These are phyloP conservation scores for Lepilemur septentrionalis DNA, from an alignment of 2,797 vertebrate genomes.

Conservation along the genomic window DNA sequence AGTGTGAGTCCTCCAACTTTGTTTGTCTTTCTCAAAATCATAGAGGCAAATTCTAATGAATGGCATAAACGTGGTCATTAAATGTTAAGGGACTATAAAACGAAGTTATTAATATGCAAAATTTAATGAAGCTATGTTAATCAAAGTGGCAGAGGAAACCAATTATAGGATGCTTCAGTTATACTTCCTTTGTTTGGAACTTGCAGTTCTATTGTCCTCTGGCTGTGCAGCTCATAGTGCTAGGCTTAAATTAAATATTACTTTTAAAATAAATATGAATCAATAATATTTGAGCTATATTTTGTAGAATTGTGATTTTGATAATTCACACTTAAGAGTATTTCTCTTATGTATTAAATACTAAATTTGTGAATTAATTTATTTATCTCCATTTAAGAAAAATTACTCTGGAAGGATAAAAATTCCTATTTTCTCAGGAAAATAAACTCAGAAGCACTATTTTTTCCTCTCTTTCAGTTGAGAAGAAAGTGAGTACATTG, in stretches of 20 bases:
- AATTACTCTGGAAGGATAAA: neutral
- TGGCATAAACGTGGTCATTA: neutral
- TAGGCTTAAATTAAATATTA: neutral
- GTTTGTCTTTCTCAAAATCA: neutral
- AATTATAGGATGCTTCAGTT: neutral
- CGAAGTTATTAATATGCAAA: neutral
- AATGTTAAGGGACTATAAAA: neutral
- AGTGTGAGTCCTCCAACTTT: neutral
- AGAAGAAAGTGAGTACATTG: constrained; percentile 38
- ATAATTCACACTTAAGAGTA: neutral
- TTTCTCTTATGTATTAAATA: neutral
- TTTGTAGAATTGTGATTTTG: neutral
- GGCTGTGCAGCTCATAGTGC: neutral
- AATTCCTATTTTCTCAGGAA: neutral
- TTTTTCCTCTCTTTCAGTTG: constrained; percentile 76
- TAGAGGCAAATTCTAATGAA: constrained; percentile 19
- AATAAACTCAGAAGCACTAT: neutral
- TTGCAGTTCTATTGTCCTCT: neutral
- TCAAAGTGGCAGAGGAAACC: neutral
- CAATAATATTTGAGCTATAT: neutral
- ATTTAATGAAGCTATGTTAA: neutral
- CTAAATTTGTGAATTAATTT: neutral
- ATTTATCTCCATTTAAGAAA: neutral
- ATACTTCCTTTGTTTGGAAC: neutral
- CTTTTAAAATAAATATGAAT: constrained; percentile 23